Evolutionary conservation across 2,888 invertebrate genomes (phyloP).

Genomic region (Buathra laborator): DNA sequence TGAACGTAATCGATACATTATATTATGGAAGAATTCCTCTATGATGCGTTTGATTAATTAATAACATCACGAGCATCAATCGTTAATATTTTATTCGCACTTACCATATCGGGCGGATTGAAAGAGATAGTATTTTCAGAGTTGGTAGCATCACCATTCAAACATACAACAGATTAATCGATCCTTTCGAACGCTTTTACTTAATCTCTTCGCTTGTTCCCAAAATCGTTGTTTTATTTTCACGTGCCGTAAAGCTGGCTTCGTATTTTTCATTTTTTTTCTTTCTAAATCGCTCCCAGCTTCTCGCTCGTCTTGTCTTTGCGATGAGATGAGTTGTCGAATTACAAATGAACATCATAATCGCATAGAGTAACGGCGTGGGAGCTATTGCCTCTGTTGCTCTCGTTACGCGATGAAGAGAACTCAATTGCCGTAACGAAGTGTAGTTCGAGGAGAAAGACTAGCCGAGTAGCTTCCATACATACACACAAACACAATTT

Average conservation of each 20-base stretch:
- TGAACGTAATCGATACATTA: constrained; percentile 22
- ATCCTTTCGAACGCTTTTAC: constrained; percentile 3
- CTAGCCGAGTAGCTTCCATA: not conserved
- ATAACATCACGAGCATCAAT: constrained; percentile 26
- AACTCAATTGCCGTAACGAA: constrained; percentile 30
- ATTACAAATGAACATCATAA: constrained; percentile 47
- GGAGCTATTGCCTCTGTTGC: constrained; percentile 30
- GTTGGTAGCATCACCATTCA: constrained; percentile 1
- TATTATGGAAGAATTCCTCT: not conserved
- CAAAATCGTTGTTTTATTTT: too few species aligned
- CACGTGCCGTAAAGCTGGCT: too few species aligned
- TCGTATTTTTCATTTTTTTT: not conserved
- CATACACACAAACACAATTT: not conserved
- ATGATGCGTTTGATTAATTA: constrained; percentile 13
- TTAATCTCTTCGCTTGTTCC: not conserved
- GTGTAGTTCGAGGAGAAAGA: constrained; percentile 1
- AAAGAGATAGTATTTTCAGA: constrained; percentile 14
- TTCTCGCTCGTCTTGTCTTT: constrained; percentile 6
- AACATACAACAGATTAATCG: constrained; percentile 17
- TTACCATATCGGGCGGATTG: not conserved
- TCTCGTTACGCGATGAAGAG: constrained; percentile 53
- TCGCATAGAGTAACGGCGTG: constrained; percentile 37
- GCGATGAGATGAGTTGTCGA: constrained; percentile 6
- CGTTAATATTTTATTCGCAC: constrained; percentile 16
- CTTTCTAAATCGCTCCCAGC: not conserved